Evolutionary conservation across 2,888 invertebrate species (phyloP).

Genomic region (Machimus rusticus): DNA sequence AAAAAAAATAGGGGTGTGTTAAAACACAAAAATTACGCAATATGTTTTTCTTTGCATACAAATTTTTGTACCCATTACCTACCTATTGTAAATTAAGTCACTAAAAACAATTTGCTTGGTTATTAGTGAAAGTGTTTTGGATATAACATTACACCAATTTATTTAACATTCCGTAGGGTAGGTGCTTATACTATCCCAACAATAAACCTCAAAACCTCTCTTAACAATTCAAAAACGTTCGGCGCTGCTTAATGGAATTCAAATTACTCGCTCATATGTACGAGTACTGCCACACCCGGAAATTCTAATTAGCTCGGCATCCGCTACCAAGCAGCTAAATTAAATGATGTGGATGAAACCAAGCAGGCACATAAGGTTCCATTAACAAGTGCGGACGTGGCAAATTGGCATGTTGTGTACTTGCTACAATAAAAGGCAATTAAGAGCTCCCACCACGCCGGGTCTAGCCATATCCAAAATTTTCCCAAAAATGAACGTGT

Average conservation of each 20-base stretch:
- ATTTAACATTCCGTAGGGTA: not conserved
- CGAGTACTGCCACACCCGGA: not conserved
- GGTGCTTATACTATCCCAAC: not conserved
- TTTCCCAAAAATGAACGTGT: not conserved
- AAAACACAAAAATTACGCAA: not conserved
- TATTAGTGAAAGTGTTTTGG: not conserved
- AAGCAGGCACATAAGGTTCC: not conserved
- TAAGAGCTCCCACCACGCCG: not conserved
- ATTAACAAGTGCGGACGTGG: not conserved
- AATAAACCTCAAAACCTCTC: not conserved
- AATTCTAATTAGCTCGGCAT: not conserved
- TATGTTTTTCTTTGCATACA: not conserved
- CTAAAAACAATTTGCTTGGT: not conserved
- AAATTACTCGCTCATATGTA: not conserved
- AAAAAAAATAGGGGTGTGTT: too few species aligned
- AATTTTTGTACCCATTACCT: not conserved
- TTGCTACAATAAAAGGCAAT: conserved; percentile 14
- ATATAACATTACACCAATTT: not conserved
- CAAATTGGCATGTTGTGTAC: conserved; percentile 21
- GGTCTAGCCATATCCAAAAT: not conserved
- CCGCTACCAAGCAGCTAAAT: not conserved
- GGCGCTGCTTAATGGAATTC: not conserved
- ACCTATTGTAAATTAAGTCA: not conserved
- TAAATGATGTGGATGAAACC: not conserved
- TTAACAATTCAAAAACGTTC: not conserved